Percentiles rank a stretch among this genome's conserved stretches.
Conservation (phyloP, 2,888 invertebrate genomes). For the Dicycla oo region DNA sequence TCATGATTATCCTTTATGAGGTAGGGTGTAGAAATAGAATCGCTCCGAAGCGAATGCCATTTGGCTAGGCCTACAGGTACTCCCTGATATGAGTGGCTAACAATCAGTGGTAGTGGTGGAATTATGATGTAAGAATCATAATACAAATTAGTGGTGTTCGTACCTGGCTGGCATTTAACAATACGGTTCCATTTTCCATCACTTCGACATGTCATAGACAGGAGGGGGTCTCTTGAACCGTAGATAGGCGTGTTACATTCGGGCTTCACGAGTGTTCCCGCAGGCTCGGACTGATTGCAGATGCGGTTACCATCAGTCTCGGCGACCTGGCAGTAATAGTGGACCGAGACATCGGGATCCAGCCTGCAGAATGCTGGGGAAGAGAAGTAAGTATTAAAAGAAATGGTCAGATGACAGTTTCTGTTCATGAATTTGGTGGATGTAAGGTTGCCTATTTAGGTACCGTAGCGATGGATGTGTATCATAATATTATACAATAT, state of each 20-base stretch:
- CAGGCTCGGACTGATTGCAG: conserved; percentile 1
- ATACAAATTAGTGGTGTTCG: background rate
- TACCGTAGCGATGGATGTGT: too few species aligned
- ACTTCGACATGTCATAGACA: background rate
- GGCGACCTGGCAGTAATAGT: conserved; percentile 66
- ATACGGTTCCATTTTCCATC: conserved; percentile 10
- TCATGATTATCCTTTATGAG: too few species aligned
- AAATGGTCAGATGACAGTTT: background rate
- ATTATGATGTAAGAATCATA: background rate
- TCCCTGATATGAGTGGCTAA: background rate
- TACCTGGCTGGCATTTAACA: conserved; percentile 19
- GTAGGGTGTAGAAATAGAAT: too few species aligned
- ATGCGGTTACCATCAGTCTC: background rate
- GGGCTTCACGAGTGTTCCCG: background rate
- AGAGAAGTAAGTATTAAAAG: background rate
- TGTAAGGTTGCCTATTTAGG: background rate
- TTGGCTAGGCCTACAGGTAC: too few species aligned
- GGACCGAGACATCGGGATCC: conserved; percentile 69
- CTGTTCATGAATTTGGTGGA: background rate
- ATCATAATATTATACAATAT: too few species aligned
- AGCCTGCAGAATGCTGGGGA: conserved; percentile 74
- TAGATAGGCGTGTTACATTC: conserved; percentile 7
- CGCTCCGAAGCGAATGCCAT: too few species aligned
- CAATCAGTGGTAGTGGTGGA: background rate
- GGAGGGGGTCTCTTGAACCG: background rate